Conservation (phyloP, 2,888 invertebrate genomes). For the Apotomis betuletana region DNA sequence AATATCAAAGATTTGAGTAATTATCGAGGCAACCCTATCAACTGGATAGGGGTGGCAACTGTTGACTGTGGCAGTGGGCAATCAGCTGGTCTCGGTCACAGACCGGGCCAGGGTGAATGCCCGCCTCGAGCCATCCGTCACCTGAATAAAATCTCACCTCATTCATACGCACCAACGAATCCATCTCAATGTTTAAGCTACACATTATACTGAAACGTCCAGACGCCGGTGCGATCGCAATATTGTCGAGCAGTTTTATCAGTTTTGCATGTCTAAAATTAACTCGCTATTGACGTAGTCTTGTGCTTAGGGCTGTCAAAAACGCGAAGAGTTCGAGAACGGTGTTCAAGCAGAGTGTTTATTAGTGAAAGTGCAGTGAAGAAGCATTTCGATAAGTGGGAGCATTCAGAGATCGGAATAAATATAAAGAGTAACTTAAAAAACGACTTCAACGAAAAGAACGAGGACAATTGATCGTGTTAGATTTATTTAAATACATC, state of each 20-base stretch:
- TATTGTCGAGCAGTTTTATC: conserved; percentile 34
- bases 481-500: too few relatives aligned
- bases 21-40: not conserved
- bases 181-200: conserved; percentile 72
- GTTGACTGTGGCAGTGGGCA: conserved; percentile 35
- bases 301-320: conserved; percentile 16
- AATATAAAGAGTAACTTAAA: too few relatives aligned
- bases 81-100: conserved; percentile 67
- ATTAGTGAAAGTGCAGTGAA: too few relatives aligned
- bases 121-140: conserved; percentile 62
- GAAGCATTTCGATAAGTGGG: too few relatives aligned
- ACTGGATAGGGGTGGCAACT: not conserved
- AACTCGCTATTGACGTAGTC: conserved; percentile 27
- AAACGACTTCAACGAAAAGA: too few relatives aligned
- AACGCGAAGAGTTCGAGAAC: not conserved
- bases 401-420: too few relatives aligned
- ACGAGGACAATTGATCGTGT: too few relatives aligned
- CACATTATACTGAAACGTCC: conserved; percentile 49
- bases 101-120: conserved; percentile 71
- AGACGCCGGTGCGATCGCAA: conserved; percentile 24
- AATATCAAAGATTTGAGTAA: too few relatives aligned
- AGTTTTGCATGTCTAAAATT: conserved; percentile 42
- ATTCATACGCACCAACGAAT: conserved; percentile 74
- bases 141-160: conserved; percentile 76
- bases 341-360: too few relatives aligned